phyloP scores from a whole-genome alignment of 2,113 vertebrate species.

The Pygoscelis antarcticus region DNA sequence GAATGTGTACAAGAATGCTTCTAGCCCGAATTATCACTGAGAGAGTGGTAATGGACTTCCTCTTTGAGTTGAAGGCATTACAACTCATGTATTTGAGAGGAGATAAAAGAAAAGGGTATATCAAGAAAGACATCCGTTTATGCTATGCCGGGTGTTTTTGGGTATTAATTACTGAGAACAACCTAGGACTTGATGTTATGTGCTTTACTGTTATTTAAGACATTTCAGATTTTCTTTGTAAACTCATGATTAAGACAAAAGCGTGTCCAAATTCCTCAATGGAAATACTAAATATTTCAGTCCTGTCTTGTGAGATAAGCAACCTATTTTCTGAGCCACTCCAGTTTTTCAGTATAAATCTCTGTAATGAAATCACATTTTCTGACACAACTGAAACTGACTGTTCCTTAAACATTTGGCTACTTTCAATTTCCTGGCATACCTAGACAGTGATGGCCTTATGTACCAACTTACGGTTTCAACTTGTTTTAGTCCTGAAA shows the following conservation, averaged over 20 bases:
- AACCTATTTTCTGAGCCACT: not conserved
- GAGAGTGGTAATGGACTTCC: not conserved
- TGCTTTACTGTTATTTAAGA: not conserved
- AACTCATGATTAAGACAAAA: not conserved
- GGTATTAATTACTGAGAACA: not conserved
- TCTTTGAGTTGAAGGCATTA: not conserved
- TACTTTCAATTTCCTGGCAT: not conserved
- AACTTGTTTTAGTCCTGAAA: not conserved
- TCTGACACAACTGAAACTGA: not conserved
- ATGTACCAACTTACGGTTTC: not conserved
- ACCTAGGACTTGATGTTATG: not conserved
- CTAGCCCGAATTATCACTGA: not conserved
- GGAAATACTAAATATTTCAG: not conserved
- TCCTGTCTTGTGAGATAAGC: not conserved
- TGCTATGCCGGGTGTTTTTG: not conserved
- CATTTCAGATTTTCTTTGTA: not conserved
- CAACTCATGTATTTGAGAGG: not conserved
- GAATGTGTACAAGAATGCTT: not conserved
- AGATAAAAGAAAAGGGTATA: not conserved
- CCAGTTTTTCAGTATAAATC: not conserved
- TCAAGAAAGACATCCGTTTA: not conserved
- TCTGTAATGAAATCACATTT: not conserved
- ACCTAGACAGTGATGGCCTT: not conserved
- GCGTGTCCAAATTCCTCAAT: not conserved
- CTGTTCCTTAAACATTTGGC: not conserved